phyloP scores from a whole-genome alignment of 2,113 vertebrate genomes.

The Pygoscelis antarcticus region DNA sequence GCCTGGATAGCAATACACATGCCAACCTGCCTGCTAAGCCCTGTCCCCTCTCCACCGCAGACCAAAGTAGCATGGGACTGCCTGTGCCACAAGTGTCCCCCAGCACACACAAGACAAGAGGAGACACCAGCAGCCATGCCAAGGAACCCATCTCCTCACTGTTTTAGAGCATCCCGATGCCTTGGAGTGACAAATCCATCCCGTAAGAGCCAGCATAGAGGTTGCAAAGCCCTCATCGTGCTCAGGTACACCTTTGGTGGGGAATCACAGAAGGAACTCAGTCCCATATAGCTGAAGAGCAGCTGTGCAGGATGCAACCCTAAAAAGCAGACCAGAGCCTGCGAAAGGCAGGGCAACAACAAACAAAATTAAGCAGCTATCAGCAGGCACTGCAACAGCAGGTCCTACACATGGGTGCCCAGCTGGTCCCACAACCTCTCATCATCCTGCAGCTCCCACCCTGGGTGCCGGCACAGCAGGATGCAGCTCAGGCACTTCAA shows the following conservation, averaged over 20 bases:
- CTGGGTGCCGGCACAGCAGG: neutral
- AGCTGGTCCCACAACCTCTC: neutral
- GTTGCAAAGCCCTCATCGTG: neutral
- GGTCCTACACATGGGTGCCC: neutral
- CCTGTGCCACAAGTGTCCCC: neutral
- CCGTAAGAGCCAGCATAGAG: neutral
- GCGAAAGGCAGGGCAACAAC: neutral
- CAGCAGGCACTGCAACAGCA: neutral
- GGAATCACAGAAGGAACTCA: neutral
- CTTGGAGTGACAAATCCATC: neutral
- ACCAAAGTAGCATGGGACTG: accelerated
- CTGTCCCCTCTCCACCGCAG: neutral
- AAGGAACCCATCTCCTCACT: neutral
- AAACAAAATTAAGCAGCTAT: neutral
- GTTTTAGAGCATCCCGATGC: neutral
- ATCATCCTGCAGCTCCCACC: neutral
- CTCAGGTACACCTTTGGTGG: neutral
- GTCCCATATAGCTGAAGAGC: neutral
- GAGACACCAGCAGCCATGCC: accelerated
- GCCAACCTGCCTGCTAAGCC: neutral
- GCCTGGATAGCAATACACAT: neutral
- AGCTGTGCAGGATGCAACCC: neutral
- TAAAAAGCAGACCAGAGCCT: neutral
- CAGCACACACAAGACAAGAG: neutral
- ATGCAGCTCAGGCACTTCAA: neutral